A percentile compares a stretch with the other conserved stretches of the same genome.
These are phyloP conservation scores for Scylla paramamosain DNA, from an alignment of 1,140 invertebrate genomes.

Conservation along the genomic window DNA sequence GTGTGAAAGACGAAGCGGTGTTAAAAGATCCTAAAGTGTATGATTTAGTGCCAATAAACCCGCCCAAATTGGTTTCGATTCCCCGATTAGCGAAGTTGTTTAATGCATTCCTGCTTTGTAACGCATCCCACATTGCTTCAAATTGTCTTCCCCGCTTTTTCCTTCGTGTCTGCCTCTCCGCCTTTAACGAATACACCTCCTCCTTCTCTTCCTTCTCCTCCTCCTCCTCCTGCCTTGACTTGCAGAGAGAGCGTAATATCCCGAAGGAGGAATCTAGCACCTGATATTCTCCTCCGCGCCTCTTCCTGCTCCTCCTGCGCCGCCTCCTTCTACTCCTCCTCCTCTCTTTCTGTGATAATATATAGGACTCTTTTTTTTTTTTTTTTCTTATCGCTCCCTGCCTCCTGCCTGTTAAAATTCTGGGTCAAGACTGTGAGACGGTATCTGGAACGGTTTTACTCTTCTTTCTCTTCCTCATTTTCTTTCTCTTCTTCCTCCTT, in stretches of 20 bases:
- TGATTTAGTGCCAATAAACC: background rate
- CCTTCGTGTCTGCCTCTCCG: no score
- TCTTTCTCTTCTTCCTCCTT: background rate
- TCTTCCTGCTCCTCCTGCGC: background rate
- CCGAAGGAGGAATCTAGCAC: background rate
- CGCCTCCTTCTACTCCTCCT: background rate
- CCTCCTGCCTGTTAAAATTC: constrained; percentile 11
- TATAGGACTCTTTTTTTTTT: background rate
- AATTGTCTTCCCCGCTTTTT: background rate
- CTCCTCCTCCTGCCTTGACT: no score
- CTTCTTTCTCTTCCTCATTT: background rate
- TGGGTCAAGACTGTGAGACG: background rate
- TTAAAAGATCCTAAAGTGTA: background rate
- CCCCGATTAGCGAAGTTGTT: background rate
- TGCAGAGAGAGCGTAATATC: background rate
- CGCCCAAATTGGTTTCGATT: background rate
- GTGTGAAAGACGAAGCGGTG: background rate
- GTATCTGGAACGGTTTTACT: background rate
- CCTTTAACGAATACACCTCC: no score
- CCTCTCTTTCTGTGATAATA: background rate
- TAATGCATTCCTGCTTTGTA: background rate
- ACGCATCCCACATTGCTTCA: background rate
- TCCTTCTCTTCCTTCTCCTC: no score
- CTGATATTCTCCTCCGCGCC: background rate
- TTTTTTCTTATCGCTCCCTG: background rate